Evolutionary conservation across 2,888 invertebrate genomes (phyloP).

Genomic region (Acleris cristana): DNA sequence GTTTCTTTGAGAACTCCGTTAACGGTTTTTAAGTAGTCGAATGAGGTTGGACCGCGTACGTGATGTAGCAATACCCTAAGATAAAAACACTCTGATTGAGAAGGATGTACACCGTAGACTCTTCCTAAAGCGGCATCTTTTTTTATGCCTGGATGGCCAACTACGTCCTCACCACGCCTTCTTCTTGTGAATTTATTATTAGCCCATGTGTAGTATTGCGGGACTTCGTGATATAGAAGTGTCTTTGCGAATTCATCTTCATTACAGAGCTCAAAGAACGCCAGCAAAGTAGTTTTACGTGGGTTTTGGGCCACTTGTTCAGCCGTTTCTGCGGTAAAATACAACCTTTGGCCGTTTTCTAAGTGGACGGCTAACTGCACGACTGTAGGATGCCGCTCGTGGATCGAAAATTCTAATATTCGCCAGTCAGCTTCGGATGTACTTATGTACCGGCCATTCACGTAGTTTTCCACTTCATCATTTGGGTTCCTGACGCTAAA

Average conservation of each 20-base stretch:
- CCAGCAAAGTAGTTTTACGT: conserved; percentile 43
- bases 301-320: conserved; percentile 41
- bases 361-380: conserved; percentile 38
- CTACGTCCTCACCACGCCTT: neutral
- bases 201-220: conserved; percentile 45
- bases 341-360: conserved; percentile 37
- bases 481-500: conserved; percentile 35
- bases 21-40: conserved; percentile 42
- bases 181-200: neutral
- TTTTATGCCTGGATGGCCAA: neutral
- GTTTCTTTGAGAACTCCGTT: conserved; percentile 39
- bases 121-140: neutral
- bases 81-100: conserved; percentile 41
- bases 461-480: conserved; percentile 35
- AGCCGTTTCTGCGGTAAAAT: conserved; percentile 40
- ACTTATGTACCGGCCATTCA: conserved; percentile 36
- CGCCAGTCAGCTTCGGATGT: conserved; percentile 37
- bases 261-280: conserved; percentile 45
- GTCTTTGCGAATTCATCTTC: conserved; percentile 45
- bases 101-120: conserved; percentile 31
- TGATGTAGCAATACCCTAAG: conserved; percentile 38
- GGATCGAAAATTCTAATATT: conserved; percentile 32
- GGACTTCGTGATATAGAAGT: conserved; percentile 46
- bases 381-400: conserved; percentile 37
- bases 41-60: conserved; percentile 42